Evolutionary conservation across 1,140 invertebrate genomes (phyloP).

Genomic region (Conus ventricosus): DNA sequence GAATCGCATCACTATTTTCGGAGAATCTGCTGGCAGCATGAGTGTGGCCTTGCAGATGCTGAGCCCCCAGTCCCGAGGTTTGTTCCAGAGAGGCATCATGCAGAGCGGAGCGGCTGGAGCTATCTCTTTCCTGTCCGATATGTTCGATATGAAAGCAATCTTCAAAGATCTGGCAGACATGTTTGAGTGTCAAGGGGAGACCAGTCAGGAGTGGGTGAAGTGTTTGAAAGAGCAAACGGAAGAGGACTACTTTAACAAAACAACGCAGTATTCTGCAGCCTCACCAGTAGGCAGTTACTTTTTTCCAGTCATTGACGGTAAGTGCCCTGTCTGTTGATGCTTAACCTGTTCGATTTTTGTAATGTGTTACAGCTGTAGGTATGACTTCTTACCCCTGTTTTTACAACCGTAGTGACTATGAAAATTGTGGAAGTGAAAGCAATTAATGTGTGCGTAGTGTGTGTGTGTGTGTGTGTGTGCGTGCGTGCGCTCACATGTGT

Average conservation of each 20-base stretch:
- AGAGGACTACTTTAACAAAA: neutral
- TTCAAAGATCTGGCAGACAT: neutral
- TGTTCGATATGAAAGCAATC: neutral
- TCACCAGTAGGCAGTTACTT: neutral
- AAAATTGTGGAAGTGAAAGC: no score
- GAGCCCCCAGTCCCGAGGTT: constrained; percentile 9
- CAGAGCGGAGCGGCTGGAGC: constrained; percentile 1
- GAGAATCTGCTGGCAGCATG: constrained; percentile 57
- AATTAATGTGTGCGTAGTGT: no score
- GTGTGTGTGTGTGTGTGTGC: no score
- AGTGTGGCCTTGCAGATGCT: constrained; percentile 13
- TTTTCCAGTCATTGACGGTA: neutral
- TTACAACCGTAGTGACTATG: no score
- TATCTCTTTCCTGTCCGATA: neutral
- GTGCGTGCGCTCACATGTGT: no score
- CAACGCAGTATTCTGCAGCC: neutral
- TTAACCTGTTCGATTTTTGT: no score
- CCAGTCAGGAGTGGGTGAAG: neutral
- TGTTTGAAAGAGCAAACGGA: neutral
- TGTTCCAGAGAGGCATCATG: constrained; percentile 39
- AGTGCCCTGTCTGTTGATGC: neutral
- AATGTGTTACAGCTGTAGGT: no score
- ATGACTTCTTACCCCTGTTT: no score
- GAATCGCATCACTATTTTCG: constrained; percentile 59
- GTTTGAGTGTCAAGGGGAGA: neutral